Conservation (phyloP, 2,113 vertebrate species). For the Odontesthes bonariensis region DNA sequence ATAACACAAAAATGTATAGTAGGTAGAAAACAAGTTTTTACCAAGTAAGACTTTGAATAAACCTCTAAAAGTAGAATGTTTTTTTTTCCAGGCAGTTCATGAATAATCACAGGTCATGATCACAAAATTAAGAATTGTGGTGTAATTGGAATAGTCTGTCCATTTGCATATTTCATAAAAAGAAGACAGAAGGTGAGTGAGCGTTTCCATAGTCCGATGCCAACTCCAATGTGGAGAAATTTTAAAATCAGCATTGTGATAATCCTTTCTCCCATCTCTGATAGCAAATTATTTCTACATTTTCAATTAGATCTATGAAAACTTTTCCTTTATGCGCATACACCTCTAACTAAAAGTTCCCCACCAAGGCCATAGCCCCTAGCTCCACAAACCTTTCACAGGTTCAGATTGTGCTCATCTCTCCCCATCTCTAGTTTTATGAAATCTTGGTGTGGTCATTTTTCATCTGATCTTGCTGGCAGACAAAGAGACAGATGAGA, state of each 20-base stretch:
- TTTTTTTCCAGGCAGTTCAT: not conserved
- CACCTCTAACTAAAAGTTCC: not conserved
- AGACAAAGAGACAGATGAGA: not conserved
- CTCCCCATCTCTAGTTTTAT: not conserved
- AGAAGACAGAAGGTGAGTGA: not conserved
- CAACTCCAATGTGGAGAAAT: not conserved
- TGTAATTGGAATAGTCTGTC: not conserved
- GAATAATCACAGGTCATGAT: not conserved
- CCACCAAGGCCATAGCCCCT: not conserved
- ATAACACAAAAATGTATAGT: too few species aligned
- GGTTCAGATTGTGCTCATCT: not conserved
- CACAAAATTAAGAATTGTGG: not conserved
- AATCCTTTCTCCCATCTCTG: not conserved
- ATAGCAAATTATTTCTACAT: not conserved
- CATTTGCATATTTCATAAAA: constrained; percentile 2
- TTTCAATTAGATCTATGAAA: not conserved
- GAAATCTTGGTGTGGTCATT: not conserved
- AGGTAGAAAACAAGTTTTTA: too few species aligned
- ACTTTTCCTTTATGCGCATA: constrained; percentile 5
- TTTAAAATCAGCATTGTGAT: not conserved
- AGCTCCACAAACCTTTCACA: not conserved
- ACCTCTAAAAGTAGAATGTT: too few species aligned
- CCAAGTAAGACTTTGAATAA: too few species aligned
- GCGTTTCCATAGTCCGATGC: not conserved
- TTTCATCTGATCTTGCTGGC: not conserved